phyloP scores from a whole-genome alignment of 64 coral and sea anemone genomes.

The Pocillopora verrucosa region DNA sequence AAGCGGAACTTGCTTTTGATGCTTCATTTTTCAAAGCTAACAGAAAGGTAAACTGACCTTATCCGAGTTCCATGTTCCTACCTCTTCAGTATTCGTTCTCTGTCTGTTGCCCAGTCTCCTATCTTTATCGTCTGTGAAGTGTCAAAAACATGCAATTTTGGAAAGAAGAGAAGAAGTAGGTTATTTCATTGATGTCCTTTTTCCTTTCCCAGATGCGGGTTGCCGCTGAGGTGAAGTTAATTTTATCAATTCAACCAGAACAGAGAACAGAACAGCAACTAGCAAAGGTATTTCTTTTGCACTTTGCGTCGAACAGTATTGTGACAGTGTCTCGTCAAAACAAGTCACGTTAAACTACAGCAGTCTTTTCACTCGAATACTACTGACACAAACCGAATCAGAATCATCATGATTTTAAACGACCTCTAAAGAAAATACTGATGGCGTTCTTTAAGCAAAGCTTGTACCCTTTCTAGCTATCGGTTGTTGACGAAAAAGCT shows the following conservation, averaged over 20 bases:
- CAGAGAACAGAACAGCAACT: slow-evolving; percentile 79
- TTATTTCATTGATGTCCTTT: background rate
- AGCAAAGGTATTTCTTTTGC: slow-evolving; percentile 68
- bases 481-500: background rate
- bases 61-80: too few species aligned
- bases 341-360: too few species aligned
- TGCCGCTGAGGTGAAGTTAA: slow-evolving; percentile 83
- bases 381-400: too few species aligned
- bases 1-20: slow-evolving; percentile 86
- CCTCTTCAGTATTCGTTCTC: too few species aligned
- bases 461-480: background rate
- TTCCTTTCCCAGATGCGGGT: slow-evolving; percentile 73
- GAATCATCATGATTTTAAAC: too few species aligned
- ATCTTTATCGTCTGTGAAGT: too few species aligned
- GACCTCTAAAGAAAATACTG: too few species aligned
- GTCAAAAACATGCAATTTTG: too few species aligned
- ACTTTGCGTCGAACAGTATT: background rate
- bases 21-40: slow-evolving; percentile 93
- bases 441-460: too few species aligned
- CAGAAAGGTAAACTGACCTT: slow-evolving; percentile 65
- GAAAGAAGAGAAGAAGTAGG: background rate
- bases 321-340: too few species aligned
- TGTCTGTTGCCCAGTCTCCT: too few species aligned
- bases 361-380: too few species aligned
- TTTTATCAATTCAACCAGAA: slow-evolving; percentile 69